phyloP scores from a whole-genome alignment of 2,113 vertebrate species.

The Neolamprologus tretocephalus region DNA sequence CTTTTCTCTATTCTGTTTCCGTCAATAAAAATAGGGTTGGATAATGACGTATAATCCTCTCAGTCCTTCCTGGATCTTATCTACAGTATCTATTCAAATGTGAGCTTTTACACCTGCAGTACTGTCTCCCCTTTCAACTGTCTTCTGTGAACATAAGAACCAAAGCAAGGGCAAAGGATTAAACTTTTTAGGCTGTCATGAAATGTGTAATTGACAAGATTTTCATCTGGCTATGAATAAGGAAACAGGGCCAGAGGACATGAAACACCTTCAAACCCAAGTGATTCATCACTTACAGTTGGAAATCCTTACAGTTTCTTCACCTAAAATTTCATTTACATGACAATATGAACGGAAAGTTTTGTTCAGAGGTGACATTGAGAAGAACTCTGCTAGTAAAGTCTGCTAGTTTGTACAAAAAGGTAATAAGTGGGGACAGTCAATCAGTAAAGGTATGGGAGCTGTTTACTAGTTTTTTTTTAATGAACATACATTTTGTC shows the following conservation, averaged over 20 bases:
- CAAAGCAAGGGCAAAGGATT: neutral
- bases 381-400: neutral
- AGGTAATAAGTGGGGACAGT: neutral
- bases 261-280: neutral
- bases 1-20: neutral
- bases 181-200: neutral
- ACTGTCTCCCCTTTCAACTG: neutral
- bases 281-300: neutral
- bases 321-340: neutral
- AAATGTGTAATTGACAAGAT: constrained; percentile 17
- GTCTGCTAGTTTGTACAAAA: neutral
- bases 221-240: neutral
- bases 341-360: neutral
- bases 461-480: neutral
- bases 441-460: neutral
- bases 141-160: neutral
- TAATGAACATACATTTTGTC: neutral
- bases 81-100: constrained; percentile 34
- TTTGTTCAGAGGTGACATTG: neutral
- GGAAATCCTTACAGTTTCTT: neutral
- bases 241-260: neutral
- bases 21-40: constrained; percentile 24
- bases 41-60: constrained; percentile 20
- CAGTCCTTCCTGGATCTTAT: constrained; percentile 16
- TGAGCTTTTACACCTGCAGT: neutral